Evolutionary conservation across 1,140 invertebrate species (phyloP).

Genomic region (Bombus turneri): DNA sequence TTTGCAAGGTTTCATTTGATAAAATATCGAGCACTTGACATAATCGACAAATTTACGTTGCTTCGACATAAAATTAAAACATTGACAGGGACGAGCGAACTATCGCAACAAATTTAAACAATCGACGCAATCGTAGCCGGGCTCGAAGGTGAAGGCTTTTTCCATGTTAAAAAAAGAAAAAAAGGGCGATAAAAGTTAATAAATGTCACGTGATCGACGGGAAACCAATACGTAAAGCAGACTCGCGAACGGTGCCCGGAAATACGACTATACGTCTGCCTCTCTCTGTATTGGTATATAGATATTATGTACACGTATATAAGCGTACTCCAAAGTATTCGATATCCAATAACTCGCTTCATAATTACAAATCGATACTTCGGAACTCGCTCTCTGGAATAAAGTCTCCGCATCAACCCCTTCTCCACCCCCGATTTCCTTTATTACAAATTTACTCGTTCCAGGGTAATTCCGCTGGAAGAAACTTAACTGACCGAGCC

Average conservation of each 20-base stretch:
- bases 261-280: constrained; percentile 5
- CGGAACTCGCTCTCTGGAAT: constrained; percentile 9
- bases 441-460: constrained; percentile 33
- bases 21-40: no score
- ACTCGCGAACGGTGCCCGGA: background rate
- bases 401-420: constrained; percentile 23
- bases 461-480: constrained; percentile 4
- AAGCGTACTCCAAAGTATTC: constrained; percentile 30
- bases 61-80: background rate
- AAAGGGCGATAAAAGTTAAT: constrained; percentile 22
- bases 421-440: background rate
- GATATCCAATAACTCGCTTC: constrained; percentile 48
- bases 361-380: constrained; percentile 48
- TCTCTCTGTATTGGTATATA: background rate
- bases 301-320: constrained; percentile 7
- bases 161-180: background rate
- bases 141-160: background rate
- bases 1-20: no score
- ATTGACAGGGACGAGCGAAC: background rate
- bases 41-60: no score
- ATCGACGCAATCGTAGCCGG: background rate
- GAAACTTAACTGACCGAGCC: constrained; percentile 21
- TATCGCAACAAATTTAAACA: background rate
- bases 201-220: constrained; percentile 24
- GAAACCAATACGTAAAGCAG: constrained; percentile 26